Evolutionary conservation across 2,888 invertebrate species (phyloP), one percentile per base, ranked within the genome.

Genomic region (Argynnis bischoffii): DNA sequence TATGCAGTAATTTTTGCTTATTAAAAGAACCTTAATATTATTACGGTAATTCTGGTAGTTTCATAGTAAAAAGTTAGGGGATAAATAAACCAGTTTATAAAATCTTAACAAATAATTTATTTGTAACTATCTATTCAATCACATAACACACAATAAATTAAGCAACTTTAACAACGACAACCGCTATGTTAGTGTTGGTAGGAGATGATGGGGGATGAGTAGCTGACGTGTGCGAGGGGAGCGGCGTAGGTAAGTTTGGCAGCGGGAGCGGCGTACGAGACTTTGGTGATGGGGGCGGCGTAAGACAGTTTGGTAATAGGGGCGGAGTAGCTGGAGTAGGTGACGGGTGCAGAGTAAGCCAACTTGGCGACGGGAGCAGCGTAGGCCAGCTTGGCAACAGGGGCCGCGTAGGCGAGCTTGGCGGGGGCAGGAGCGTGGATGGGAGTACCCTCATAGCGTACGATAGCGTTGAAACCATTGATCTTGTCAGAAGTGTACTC

Each of bases 401-500:
- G 86, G 35, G 67, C 64, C 15, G 67, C 63, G 55, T 69, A 67
- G 26, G 69, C 70, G 66, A 83, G 72, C 69, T 77, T 73, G 41
- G 79, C 75, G 15, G 78, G 71, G 41, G 77, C 78, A 26, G 76
- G 74, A 2, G 77, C 77, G 6, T 35, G 51, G 35, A 70, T 55
- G 18, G 75, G 74, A 31, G 64, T 64, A 14, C 70, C 70, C 67
- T 93, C 91, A 76, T 91, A 90, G 63, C 88, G 87, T 15, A 92
- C 92, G 66, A 82, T 75, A 26, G 93, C 92, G 80, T 89, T 92
- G 86, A 92, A 93, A 51, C 92, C 92, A 76, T 88, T 77, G 68
- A 78, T 84, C 66, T 85, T 82, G 78, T 90, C 89, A 18, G 91
- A 78, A 74, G 90, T 86, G 85, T 92, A 92, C 66, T 92, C 90